Percentiles rank a stretch among this genome's conserved stretches.
Evolutionary conservation across 2,797 vertebrate genomes (phyloP).

Genomic region (Remorina albescens): DNA sequence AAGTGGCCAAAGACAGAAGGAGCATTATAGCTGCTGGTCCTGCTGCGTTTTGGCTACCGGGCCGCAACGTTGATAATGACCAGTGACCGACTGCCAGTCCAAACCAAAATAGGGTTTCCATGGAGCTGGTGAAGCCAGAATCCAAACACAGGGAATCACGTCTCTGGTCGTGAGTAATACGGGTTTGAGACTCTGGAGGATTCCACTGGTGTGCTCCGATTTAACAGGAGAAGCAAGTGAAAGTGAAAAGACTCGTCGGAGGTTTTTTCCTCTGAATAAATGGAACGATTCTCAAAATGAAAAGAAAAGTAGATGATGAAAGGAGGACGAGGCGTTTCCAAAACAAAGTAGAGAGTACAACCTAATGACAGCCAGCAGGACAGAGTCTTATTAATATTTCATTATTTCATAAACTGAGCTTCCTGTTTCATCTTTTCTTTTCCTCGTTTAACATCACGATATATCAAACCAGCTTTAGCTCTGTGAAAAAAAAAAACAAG

Average conservation of each 20-base stretch:
- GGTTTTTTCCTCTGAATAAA: background rate
- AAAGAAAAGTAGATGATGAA: conserved; percentile 6
- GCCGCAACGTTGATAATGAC: conserved; percentile 57
- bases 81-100: conserved; percentile 60
- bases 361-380: no score
- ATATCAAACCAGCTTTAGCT: background rate
- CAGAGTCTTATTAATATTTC: no score
- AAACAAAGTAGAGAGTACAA: no score
- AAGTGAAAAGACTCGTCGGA: conserved; percentile 21
- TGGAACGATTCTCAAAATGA: background rate
- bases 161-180: conserved; percentile 19
- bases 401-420: no score
- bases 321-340: no score
- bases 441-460: background rate
- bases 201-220: background rate
- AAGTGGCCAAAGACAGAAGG: conserved; percentile 25
- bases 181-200: background rate
- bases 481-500: background rate
- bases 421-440: no score
- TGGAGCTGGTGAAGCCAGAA: conserved; percentile 52
- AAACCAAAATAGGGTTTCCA: conserved; percentile 67
- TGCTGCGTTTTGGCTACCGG: conserved; percentile 32
- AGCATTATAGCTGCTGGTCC: conserved; percentile 22
- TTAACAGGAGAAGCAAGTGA: conserved; percentile 11
- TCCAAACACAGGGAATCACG: conserved; percentile 52